Evolutionary conservation across 2,888 invertebrate species (phyloP).

Genomic region (Phasia obesa): DNA sequence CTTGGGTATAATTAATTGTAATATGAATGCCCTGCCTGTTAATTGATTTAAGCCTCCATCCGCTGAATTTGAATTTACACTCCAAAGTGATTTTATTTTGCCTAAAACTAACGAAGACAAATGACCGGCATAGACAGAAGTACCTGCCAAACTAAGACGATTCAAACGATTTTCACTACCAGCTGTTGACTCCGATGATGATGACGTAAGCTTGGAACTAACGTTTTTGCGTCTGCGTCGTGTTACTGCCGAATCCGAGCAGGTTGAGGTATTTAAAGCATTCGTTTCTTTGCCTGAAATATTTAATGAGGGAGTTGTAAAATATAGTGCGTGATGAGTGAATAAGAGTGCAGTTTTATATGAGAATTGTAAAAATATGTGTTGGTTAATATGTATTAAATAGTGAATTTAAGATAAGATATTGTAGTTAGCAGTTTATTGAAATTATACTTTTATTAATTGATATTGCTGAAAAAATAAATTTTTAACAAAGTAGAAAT

Average conservation of each 20-base stretch:
- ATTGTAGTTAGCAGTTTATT: background rate
- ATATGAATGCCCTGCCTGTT: slow-evolving; percentile 85
- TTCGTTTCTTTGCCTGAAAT: slow-evolving; percentile 78
- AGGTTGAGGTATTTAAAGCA: slow-evolving; percentile 81
- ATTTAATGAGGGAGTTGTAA: slow-evolving; percentile 36
- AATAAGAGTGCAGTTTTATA: slow-evolving; percentile 37
- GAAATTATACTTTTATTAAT: too few species aligned
- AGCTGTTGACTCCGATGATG: slow-evolving; percentile 75
- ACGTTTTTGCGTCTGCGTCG: slow-evolving; percentile 80
- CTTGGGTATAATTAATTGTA: slow-evolving; percentile 19
- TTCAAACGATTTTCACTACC: slow-evolving; percentile 80
- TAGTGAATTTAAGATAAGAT: background rate
- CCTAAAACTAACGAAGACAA: slow-evolving; percentile 87
- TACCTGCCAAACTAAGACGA: slow-evolving; percentile 81
- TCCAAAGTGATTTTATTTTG: slow-evolving; percentile 95
- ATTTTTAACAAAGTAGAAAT: too few species aligned
- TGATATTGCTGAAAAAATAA: too few species aligned
- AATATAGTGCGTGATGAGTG: slow-evolving; percentile 37
- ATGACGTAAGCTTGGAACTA: slow-evolving; percentile 77
- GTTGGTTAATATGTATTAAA: background rate
- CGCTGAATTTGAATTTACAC: slow-evolving; percentile 88
- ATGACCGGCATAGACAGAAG: slow-evolving; percentile 82
- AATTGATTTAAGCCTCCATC: slow-evolving; percentile 91
- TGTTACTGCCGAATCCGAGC: slow-evolving; percentile 81
- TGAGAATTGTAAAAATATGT: background rate